These are phyloP conservation scores for Erebia palarica DNA, from an alignment of 2,888 invertebrate genomes.

Conservation along the genomic window DNA sequence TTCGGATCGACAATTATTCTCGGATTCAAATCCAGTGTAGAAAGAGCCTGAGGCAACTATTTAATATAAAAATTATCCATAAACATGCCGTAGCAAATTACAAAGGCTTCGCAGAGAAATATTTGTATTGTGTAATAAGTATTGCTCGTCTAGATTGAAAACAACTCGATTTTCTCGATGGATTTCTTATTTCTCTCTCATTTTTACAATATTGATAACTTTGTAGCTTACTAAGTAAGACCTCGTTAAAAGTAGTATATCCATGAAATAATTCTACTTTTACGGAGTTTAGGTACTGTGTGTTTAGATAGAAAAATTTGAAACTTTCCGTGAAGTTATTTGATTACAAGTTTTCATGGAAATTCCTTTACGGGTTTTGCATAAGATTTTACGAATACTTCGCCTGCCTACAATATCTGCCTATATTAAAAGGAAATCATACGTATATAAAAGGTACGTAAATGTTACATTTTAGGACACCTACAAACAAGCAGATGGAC, in stretches of 20 bases:
- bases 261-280: not conserved
- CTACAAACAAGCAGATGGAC: too few species aligned
- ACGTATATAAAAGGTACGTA: too few species aligned
- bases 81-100: not conserved
- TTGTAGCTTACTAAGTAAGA: not conserved
- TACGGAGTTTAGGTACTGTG: not conserved
- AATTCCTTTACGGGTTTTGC: slow-evolving; percentile 1
- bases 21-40: too few species aligned
- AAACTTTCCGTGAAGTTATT: slow-evolving; percentile 24
- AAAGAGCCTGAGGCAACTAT: too few species aligned
- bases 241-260: slow-evolving; percentile 13
- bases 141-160: slow-evolving; percentile 5
- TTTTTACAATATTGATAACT: slow-evolving; percentile 10
- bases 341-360: slow-evolving; percentile 13
- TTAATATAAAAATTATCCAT: too few species aligned
- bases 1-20: too few species aligned
- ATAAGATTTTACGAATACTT: not conserved
- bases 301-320: slow-evolving; percentile 4
- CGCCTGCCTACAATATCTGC: too few species aligned
- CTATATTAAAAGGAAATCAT: too few species aligned
- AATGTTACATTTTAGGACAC: too few species aligned
- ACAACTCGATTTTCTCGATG: slow-evolving; percentile 8
- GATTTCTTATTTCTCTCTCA: too few species aligned
- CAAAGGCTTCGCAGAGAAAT: not conserved
- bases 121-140: not conserved